These are phyloP conservation scores for Amphipoea oculea DNA, from an alignment of 2,888 invertebrate genomes.

Conservation along the genomic window DNA sequence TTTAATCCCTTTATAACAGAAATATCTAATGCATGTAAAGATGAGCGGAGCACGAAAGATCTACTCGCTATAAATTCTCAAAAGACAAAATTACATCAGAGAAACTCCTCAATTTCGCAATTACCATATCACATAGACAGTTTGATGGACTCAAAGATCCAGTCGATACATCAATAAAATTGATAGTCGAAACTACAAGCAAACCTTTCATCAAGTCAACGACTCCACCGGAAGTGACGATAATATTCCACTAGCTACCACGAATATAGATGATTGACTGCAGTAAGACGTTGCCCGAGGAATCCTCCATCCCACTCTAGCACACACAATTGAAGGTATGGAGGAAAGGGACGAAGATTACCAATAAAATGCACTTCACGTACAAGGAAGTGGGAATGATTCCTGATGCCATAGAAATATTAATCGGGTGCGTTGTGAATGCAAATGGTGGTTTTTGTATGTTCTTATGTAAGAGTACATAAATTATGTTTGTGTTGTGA, in stretches of 20 bases:
- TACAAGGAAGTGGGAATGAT: slow-evolving; percentile 88
- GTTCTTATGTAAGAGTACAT: slow-evolving; percentile 66
- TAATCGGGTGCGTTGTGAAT: slow-evolving; percentile 79
- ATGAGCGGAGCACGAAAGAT: not conserved
- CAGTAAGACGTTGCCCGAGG: slow-evolving; percentile 77
- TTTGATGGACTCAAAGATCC: slow-evolving; percentile 36
- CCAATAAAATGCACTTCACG: slow-evolving; percentile 86
- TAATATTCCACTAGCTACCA: slow-evolving; percentile 88
- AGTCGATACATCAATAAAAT: slow-evolving; percentile 54
- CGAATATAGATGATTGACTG: slow-evolving; percentile 90
- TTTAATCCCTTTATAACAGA: not conserved
- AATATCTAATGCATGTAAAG: not conserved
- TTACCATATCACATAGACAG: slow-evolving; percentile 20
- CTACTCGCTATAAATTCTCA: not conserved
- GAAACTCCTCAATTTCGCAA: slow-evolving; percentile 18
- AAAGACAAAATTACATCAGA: not conserved
- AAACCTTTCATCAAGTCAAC: slow-evolving; percentile 75
- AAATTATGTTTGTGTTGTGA: slow-evolving; percentile 35
- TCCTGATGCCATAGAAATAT: slow-evolving; percentile 87
- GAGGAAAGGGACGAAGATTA: slow-evolving; percentile 72
- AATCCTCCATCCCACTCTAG: slow-evolving; percentile 69
- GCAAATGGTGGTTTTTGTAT: slow-evolving; percentile 66
- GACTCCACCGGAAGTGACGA: slow-evolving; percentile 88
- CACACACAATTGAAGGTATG: slow-evolving; percentile 59
- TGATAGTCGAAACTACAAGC: slow-evolving; percentile 56